Evolutionary conservation across 2,888 invertebrate genomes (phyloP).

Genomic region (Cerastoderma edule): DNA sequence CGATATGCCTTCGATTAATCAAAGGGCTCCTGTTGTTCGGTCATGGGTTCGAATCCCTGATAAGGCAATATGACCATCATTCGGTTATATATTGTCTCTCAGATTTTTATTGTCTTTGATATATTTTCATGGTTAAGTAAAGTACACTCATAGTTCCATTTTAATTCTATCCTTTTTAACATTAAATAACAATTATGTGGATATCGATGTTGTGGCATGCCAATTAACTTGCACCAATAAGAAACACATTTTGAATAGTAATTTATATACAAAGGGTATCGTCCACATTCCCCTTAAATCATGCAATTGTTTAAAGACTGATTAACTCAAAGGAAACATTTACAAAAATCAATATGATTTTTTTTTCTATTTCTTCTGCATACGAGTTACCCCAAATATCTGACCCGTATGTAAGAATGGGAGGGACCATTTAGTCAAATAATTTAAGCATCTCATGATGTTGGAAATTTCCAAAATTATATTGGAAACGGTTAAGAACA

Average conservation of each 20-base stretch:
- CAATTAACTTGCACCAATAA: conserved; percentile 21
- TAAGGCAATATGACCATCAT: no score
- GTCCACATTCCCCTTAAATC: neutral
- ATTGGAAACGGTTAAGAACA: no score
- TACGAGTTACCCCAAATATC: conserved; percentile 16
- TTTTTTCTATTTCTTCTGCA: neutral
- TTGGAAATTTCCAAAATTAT: conserved; percentile 8
- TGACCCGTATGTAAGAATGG: conserved; percentile 16
- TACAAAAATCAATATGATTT: neutral
- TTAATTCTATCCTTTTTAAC: conserved; percentile 22
- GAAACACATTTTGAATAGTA: conserved; percentile 6
- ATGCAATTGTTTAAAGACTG: neutral
- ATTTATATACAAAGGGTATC: neutral
- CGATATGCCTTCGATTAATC: no score
- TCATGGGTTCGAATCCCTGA: no score
- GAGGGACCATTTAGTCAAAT: conserved; percentile 10
- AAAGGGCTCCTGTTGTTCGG: no score
- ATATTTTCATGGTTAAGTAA: no score
- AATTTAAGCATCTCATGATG: conserved; percentile 7
- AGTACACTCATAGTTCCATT: no score
- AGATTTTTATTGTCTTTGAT: no score
- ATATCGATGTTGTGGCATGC: conserved; percentile 11
- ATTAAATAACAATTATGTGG: conserved; percentile 25
- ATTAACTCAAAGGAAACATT: neutral
- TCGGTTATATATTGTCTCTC: no score